Percentiles rank a stretch among this genome's conserved stretches.
Evolutionary conservation across 1,140 invertebrate genomes (phyloP).

Genomic region (Andricus grossulariae): DNA sequence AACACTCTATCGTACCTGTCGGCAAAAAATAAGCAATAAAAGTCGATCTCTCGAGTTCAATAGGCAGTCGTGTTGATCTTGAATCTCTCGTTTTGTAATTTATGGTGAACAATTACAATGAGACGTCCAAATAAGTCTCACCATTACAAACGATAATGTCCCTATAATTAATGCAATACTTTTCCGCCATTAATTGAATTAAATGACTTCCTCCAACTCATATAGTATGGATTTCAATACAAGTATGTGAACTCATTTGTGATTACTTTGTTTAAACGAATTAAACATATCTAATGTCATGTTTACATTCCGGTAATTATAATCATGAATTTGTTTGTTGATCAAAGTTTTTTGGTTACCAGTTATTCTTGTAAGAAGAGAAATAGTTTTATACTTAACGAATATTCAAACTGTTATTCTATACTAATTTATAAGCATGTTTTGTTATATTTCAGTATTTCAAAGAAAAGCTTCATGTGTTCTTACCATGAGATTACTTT

Average conservation of each 20-base stretch:
- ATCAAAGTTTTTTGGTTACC: no score
- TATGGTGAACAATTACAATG: constrained; percentile 29
- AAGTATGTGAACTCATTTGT: neutral
- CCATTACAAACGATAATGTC: constrained; percentile 7
- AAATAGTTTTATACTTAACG: no score
- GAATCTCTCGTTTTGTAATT: constrained; percentile 21
- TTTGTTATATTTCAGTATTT: no score
- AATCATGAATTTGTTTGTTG: no score
- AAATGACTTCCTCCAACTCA: neutral
- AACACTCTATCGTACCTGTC: constrained; percentile 21
- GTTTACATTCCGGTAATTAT: no score
- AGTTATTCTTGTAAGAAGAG: no score
- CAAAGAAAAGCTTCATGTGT: no score
- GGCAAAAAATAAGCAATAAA: constrained; percentile 21
- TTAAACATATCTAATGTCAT: no score
- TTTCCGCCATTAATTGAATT: constrained; percentile 11
- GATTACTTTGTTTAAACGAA: neutral
- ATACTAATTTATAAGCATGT: no score
- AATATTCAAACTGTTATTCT: no score
- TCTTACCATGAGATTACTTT: no score
- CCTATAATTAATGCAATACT: constrained; percentile 9
- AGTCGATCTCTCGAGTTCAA: constrained; percentile 26
- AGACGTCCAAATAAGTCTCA: constrained; percentile 5
- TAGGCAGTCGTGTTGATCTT: constrained; percentile 20
- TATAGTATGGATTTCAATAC: neutral